Base-by-base conservation (phyloP, 2,113 vertebrate genomes). In the Mormoops blainvillei region DNA sequence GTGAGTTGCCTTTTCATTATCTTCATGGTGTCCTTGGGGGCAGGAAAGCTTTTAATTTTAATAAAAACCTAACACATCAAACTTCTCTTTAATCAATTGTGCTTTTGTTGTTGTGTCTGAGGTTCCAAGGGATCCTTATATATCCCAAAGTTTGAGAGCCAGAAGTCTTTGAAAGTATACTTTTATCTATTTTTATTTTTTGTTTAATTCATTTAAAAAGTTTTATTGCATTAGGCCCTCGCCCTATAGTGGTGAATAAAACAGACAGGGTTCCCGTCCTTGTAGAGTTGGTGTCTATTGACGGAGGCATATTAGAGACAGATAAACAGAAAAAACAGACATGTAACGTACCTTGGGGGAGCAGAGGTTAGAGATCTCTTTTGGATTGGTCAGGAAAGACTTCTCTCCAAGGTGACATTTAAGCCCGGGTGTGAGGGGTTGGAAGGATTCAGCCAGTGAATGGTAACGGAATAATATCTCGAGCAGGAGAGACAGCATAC, bases 141-240 rank as follows among this genome's bases (percentile, higher is more conserved):
- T n/a, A 48, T 61, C 28, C 48, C 58, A 68, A 74, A 81, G 36
- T 85, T 94, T 89, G 58, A 81, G 48, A 77, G 61, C 12, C 22
- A 68, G 50, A 82, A 41, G 41, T 4, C 43, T 48, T 65, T 80
- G 36, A 94, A 95, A 52, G 45, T 4, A 65, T 31, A 31, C 22
- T 94, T 88, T 36, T 38, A 63, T 38, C 24, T 88, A 38, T 61
- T 90, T 63, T 58, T 58, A 67, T 45, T 65, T 92, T 89, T 38
- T 70, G 36, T 68, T 80, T 56, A 45, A 83, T 58, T 56, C 70
- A 50, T 70, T 94, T 70, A 18, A 77, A 74, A 67, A 28, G 61
- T 74, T 94, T 76, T 73, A 58, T 54, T 9, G n/a, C 22, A 0
- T 28, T 38, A 54, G 18, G 48, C 26, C 56, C 31, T 87, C 22